phyloP scores from a whole-genome alignment of 2,888 invertebrate genomes.

The Perdita meconis region DNA sequence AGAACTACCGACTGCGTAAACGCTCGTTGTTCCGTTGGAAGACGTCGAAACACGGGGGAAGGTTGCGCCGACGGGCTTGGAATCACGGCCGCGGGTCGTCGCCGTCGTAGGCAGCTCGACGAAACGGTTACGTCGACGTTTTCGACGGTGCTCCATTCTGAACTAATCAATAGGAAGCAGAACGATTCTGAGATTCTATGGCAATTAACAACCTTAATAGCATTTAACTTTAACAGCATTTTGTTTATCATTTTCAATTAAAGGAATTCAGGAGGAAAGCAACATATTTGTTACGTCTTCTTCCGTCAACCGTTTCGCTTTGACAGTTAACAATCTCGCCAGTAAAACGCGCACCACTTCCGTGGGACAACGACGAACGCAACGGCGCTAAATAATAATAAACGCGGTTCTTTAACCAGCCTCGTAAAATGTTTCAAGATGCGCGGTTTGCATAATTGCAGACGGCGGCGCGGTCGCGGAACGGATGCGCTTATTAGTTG shows the following conservation, averaged over 20 bases:
- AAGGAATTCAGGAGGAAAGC: slow-evolving; percentile 40
- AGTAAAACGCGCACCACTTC: slow-evolving; percentile 34
- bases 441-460: slow-evolving; percentile 68
- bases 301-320: background rate
- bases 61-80: background rate
- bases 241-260: too few relatives aligned
- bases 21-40: background rate
- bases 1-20: slow-evolving; percentile 3
- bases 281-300: slow-evolving; percentile 14
- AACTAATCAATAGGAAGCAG: too few relatives aligned
- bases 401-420: slow-evolving; percentile 36
- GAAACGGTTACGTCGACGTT: background rate
- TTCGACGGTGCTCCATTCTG: background rate
- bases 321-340: slow-evolving; percentile 5
- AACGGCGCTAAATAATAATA: slow-evolving; percentile 37
- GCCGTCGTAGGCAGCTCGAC: background rate
- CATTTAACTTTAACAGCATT: too few relatives aligned
- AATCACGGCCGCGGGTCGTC: background rate
- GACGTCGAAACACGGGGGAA: too few relatives aligned
- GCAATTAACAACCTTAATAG: too few relatives aligned
- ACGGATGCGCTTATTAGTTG: slow-evolving; percentile 65
- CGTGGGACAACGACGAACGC: slow-evolving; percentile 46
- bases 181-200: too few relatives aligned
- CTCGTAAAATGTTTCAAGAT: slow-evolving; percentile 57
- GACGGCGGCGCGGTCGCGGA: slow-evolving; percentile 41